Conservation (phyloP, 2,888 invertebrate species). For the Osmoderma eremita region DNA sequence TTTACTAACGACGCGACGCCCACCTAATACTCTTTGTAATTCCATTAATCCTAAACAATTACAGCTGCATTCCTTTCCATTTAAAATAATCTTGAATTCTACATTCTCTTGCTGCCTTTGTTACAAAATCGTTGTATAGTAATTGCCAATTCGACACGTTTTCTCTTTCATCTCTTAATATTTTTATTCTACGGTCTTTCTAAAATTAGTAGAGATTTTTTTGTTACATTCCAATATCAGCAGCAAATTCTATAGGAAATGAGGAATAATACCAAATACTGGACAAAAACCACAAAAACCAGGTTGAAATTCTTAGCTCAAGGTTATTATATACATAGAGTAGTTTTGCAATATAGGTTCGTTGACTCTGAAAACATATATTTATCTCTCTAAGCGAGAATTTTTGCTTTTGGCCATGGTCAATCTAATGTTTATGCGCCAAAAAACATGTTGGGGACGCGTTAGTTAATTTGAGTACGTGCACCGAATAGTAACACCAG, state of each 20-base stretch:
- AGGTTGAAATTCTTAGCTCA: slow-evolving; percentile 1
- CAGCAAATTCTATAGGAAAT: neutral
- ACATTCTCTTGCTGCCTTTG: too few species aligned
- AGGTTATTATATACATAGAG: slow-evolving; percentile 29
- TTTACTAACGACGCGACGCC: too few species aligned
- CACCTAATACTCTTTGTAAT: too few species aligned
- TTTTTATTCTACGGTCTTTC: too few species aligned
- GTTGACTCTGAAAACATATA: slow-evolving; percentile 16
- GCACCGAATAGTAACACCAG: too few species aligned
- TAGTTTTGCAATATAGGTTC: slow-evolving; percentile 24
- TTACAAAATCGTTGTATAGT: neutral
- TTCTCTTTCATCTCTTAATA: neutral
- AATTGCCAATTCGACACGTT: neutral
- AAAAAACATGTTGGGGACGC: slow-evolving; percentile 26
- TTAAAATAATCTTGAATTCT: too few species aligned
- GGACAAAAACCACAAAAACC: neutral
- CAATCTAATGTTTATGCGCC: slow-evolving; percentile 9
- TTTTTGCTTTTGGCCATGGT: slow-evolving; percentile 10
- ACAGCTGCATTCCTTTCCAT: too few species aligned
- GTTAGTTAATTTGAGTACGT: slow-evolving; percentile 16
- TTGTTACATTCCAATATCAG: neutral
- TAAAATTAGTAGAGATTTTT: neutral
- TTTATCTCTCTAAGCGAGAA: slow-evolving; percentile 10
- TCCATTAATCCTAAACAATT: too few species aligned
- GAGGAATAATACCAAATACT: neutral